phyloP scores from a whole-genome alignment of 2,113 vertebrate species.

The Ia io region DNA sequence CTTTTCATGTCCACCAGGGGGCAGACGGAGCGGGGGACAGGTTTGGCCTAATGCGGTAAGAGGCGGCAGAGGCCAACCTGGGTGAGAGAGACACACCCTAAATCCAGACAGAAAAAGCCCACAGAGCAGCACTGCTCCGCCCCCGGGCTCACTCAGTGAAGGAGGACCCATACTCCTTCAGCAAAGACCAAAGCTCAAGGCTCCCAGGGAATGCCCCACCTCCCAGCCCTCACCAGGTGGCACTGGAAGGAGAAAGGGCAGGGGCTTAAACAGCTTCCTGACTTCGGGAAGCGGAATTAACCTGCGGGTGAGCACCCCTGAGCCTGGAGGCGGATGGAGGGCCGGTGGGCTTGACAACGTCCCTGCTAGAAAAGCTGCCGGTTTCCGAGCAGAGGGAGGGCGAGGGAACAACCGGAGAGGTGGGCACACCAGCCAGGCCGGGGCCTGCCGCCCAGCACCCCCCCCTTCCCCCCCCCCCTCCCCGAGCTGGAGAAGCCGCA shows the following conservation, averaged over 20 bases:
- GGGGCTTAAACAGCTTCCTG: background rate
- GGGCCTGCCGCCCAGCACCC: background rate
- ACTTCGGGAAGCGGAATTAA: background rate
- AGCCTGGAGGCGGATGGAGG: background rate
- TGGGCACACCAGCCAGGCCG: fast-evolving
- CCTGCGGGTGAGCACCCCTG: background rate
- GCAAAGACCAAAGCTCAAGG: background rate
- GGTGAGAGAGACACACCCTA: too few species aligned
- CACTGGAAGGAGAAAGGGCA: background rate
- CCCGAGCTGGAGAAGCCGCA: background rate
- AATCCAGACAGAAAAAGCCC: background rate
- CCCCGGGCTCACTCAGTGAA: background rate
- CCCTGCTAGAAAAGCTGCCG: background rate
- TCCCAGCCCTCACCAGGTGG: background rate
- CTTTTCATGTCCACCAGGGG: background rate
- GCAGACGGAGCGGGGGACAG: background rate
- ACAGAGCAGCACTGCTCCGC: background rate
- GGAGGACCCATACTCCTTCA: background rate
- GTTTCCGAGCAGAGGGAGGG: background rate
- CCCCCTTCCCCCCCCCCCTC: too few species aligned
- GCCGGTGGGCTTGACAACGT: background rate
- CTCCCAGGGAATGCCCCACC: background rate
- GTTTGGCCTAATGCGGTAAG: background rate
- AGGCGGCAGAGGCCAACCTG: background rate
- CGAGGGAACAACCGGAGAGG: background rate